A percentile compares a stretch with the other conserved stretches of the same genome.
Conservation (phyloP, 1,140 invertebrate genomes). For the Phthorimaea operculella region DNA sequence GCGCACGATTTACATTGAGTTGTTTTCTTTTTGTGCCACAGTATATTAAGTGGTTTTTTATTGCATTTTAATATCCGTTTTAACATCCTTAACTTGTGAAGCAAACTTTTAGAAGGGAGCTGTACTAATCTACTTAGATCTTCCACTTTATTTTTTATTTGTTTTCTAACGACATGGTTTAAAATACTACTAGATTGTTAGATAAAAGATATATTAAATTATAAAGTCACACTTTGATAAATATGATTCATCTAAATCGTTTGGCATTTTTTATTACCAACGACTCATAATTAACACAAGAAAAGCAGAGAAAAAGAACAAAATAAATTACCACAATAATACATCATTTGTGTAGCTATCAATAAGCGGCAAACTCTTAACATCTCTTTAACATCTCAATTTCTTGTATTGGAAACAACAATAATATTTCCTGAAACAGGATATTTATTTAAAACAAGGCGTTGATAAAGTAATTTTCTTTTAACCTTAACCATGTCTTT, state of each 20-base stretch:
- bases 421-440: conserved; percentile 68
- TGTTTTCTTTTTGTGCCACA: conserved; percentile 31
- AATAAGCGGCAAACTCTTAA: conserved; percentile 61
- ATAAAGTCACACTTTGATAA: too few relatives aligned
- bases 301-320: conserved; percentile 18
- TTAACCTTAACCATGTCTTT: conserved; percentile 68
- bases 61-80: conserved; percentile 32
- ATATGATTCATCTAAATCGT: too few relatives aligned
- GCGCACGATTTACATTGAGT: conserved; percentile 48
- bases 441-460: conserved; percentile 68
- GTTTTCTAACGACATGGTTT: too few relatives aligned
- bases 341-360: conserved; percentile 60
- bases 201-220: too few relatives aligned
- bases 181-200: too few relatives aligned
- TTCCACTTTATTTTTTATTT: too few relatives aligned
- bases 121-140: too few relatives aligned
- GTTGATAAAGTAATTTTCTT: conserved; percentile 69
- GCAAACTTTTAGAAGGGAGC: too few relatives aligned
- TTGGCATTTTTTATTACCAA: not conserved
- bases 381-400: conserved; percentile 64
- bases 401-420: conserved; percentile 63
- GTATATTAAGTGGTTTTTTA: conserved; percentile 35
- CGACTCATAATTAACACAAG: conserved; percentile 17
- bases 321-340: conserved; percentile 57
- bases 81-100: not conserved